These are phyloP conservation scores for Diadegma fenestrale DNA, from an alignment of 2,888 invertebrate genomes.

Conservation along the genomic window DNA sequence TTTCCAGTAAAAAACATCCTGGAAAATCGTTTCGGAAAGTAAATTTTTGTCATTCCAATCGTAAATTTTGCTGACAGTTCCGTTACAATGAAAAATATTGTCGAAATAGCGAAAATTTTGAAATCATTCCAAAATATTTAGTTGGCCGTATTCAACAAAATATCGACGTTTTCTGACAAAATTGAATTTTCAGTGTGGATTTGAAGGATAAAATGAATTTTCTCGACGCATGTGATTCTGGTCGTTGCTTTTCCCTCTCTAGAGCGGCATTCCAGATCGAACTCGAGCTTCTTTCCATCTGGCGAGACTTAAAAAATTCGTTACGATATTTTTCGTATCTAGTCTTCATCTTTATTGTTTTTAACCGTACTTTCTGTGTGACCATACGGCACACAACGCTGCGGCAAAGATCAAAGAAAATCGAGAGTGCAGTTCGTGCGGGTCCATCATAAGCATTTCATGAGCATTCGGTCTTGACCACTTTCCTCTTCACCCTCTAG, in stretches of 20 bases:
- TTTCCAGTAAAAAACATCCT: too few species aligned
- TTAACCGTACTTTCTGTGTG: slow-evolving; percentile 33
- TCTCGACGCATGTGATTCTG: neutral
- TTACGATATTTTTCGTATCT: slow-evolving; percentile 4
- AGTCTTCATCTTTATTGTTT: slow-evolving; percentile 36
- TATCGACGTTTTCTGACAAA: too few species aligned
- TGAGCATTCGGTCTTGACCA: slow-evolving; percentile 79
- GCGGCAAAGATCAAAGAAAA: slow-evolving; percentile 83
- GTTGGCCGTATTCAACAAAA: too few species aligned
- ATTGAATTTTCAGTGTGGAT: too few species aligned
- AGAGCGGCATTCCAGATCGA: neutral
- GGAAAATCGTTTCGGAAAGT: too few species aligned
- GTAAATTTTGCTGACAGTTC: too few species aligned
- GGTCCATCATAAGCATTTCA: slow-evolving; percentile 82
- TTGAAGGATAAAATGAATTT: neutral
- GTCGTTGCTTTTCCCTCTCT: neutral
- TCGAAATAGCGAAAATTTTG: too few species aligned
- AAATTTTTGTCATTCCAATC: too few species aligned
- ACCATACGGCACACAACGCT: slow-evolving; percentile 69
- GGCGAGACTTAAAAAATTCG: slow-evolving; percentile 3
- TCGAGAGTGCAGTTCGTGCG: slow-evolving; percentile 78
- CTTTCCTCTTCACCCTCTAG: slow-evolving; percentile 20
- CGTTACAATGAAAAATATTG: too few species aligned
- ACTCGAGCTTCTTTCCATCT: neutral
- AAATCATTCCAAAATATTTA: too few species aligned